Conservation (phyloP, 2,113 vertebrate species). For the Oreochromis aureus region DNA sequence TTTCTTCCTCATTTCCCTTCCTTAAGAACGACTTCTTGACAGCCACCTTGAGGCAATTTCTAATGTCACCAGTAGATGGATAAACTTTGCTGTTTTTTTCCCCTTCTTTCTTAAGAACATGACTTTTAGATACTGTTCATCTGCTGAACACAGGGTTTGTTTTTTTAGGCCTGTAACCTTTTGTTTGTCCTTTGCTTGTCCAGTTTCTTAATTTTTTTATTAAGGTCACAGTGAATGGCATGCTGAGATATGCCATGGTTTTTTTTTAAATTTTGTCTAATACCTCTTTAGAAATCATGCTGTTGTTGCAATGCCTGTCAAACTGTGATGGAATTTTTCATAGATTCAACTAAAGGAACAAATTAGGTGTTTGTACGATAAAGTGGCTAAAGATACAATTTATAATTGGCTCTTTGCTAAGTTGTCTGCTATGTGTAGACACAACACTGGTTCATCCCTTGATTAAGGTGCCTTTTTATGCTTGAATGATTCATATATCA, state of each 20-base stretch:
- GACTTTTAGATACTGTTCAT: neutral
- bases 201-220: neutral
- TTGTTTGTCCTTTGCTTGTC: neutral
- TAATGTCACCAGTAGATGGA: neutral
- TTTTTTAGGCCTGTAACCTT: neutral
- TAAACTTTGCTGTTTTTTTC: neutral
- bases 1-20: neutral
- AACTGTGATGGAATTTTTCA: neutral
- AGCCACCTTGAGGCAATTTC: neutral
- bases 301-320: neutral
- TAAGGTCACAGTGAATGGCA: neutral
- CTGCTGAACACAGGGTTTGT: neutral
- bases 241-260: neutral
- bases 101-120: neutral
- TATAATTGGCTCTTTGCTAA: neutral
- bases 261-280: too few species aligned
- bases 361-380: neutral
- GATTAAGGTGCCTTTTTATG: neutral
- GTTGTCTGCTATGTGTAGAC: neutral
- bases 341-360: neutral
- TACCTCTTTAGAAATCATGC: neutral
- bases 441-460: neutral
- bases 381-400: neutral
- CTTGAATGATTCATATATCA: neutral
- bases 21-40: neutral